Percentiles rank a stretch among this genome's conserved stretches.
Evolutionary conservation across 2,888 invertebrate species (phyloP).

Genomic region (Aethes cnicana): DNA sequence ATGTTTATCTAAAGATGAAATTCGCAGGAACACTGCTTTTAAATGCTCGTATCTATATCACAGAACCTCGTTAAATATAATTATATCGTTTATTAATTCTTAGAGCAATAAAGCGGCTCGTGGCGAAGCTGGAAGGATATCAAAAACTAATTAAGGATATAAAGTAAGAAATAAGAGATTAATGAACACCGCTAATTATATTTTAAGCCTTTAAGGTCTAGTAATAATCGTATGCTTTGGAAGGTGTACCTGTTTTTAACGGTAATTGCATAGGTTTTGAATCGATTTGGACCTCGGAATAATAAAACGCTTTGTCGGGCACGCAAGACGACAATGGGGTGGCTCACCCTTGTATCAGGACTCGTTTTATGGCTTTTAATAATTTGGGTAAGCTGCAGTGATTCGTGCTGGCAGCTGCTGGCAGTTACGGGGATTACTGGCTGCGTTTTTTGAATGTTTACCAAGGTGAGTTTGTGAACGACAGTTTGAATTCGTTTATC

Average conservation of each 20-base stretch:
- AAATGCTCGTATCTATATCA: no score
- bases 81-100: no score
- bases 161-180: slow-evolving; percentile 14
- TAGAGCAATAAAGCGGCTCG: slow-evolving; percentile 32
- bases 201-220: no score
- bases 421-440: slow-evolving; percentile 63
- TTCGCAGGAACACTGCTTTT: no score
- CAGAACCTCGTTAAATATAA: no score
- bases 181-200: slow-evolving; percentile 1
- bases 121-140: slow-evolving; percentile 18
- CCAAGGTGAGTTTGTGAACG: slow-evolving; percentile 44
- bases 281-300: slow-evolving; percentile 63
- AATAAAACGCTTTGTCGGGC: slow-evolving; percentile 72
- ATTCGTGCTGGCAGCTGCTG: slow-evolving; percentile 77
- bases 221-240: no score
- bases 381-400: slow-evolving; percentile 79
- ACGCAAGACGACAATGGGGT: slow-evolving; percentile 71
- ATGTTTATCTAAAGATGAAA: no score
- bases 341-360: slow-evolving; percentile 73
- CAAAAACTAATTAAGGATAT: slow-evolving; percentile 24
- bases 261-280: slow-evolving; percentile 40
- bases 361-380: slow-evolving; percentile 82
- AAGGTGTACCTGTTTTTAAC: not conserved
- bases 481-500: slow-evolving; percentile 22
- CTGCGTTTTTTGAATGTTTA: slow-evolving; percentile 53